Evolutionary conservation across 1,140 invertebrate species (phyloP).

Genomic region (Pinna nobilis): DNA sequence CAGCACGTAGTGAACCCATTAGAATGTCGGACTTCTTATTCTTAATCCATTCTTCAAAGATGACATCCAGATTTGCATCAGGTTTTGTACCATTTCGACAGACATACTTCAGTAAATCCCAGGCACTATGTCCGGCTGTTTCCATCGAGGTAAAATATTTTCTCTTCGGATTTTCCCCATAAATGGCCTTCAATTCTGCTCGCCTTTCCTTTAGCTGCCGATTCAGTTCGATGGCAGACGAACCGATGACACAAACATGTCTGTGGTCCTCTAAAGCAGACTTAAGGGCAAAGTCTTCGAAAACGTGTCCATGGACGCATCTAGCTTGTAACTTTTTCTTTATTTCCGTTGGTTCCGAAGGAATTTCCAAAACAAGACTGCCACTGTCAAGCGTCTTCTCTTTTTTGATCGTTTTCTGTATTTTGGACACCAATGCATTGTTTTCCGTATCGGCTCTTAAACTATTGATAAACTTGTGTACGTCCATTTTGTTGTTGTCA

Average conservation of each 20-base stretch:
- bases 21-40: not conserved
- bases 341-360: not conserved
- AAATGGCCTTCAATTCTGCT: not conserved
- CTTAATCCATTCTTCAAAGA: constrained; percentile 6
- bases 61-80: not conserved
- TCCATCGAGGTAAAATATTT: constrained; percentile 13
- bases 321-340: not conserved
- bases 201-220: not conserved
- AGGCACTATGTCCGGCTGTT: not conserved
- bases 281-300: constrained; percentile 13
- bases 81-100: not conserved
- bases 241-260: not conserved
- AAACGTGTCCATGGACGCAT: constrained; percentile 19
- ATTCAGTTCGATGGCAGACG: not conserved
- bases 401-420: not conserved
- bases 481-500: not conserved
- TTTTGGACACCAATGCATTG: not conserved
- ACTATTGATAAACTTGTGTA: constrained; percentile 9
- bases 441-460: constrained; percentile 1
- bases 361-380: not conserved
- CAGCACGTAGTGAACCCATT: constrained; percentile 9
- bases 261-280: not conserved
- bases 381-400: not conserved
- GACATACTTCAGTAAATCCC: not conserved
- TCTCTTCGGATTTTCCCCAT: not conserved